phyloP scores from a whole-genome alignment of 2,888 invertebrate genomes.

The Aphodius sticticus region DNA sequence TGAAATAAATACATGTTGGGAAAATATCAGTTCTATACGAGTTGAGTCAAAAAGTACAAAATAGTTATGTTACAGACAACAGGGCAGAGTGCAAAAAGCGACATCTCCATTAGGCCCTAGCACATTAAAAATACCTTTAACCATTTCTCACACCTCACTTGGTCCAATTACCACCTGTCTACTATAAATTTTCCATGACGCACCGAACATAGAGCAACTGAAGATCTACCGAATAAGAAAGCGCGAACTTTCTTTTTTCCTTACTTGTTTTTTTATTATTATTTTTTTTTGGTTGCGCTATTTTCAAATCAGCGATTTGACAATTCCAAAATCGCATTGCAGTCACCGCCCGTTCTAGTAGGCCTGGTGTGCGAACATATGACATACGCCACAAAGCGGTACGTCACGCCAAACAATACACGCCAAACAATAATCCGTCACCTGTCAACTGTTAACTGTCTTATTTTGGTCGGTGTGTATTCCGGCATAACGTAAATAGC shows the following conservation, averaged over 20 bases:
- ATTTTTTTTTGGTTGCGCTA: constrained; percentile 9
- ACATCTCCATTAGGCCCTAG: background rate
- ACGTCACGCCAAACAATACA: background rate
- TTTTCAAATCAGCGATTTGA: constrained; percentile 47
- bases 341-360: constrained; percentile 46
- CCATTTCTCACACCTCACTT: background rate
- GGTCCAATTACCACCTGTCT: background rate
- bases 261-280: background rate
- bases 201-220: background rate
- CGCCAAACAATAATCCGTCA: background rate
- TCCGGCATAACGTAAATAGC: constrained; percentile 45
- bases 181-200: background rate
- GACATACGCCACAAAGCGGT: constrained; percentile 4
- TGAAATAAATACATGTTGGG: too few relatives aligned
- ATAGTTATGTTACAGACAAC: background rate
- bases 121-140: background rate
- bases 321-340: constrained; percentile 57
- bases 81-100: background rate
- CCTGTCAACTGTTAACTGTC: background rate
- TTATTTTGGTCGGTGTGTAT: background rate
- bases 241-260: background rate
- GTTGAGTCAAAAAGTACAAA: too few relatives aligned
- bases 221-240: background rate
- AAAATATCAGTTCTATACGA: too few relatives aligned
- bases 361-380: background rate